Conservation (phyloP, 2,797 vertebrate genomes). For the Coregonus suidteri region DNA sequence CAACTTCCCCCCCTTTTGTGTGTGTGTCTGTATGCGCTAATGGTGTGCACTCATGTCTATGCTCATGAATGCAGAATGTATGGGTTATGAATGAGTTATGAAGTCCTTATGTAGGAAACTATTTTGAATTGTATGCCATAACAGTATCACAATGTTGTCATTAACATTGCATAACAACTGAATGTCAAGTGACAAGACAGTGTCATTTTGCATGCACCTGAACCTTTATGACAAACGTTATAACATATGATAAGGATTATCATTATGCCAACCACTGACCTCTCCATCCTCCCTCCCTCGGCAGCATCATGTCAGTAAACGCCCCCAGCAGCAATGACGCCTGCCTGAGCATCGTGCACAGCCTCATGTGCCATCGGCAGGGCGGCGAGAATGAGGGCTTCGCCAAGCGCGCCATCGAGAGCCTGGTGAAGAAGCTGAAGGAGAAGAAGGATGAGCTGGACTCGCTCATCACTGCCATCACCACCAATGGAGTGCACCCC, state of each 20-base stretch:
- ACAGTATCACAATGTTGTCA: neutral
- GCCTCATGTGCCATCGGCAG: conserved; percentile 86
- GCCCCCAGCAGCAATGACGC: conserved; percentile 80
- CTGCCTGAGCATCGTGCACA: conserved; percentile 85
- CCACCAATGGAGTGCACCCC: conserved; percentile 83
- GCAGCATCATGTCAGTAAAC: conserved; percentile 76
- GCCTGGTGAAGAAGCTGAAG: conserved; percentile 85
- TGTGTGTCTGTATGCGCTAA: too few relatives aligned
- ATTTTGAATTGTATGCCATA: neutral
- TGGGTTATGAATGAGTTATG: neutral
- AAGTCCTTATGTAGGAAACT: neutral
- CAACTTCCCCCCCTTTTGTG: neutral
- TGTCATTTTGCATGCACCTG: neutral
- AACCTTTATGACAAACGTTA: neutral
- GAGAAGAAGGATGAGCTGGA: conserved; percentile 86
- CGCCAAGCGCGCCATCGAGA: conserved; percentile 85
- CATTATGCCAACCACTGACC: neutral
- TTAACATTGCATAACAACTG: neutral
- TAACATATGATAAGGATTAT: neutral
- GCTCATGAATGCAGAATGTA: neutral
- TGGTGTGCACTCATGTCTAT: neutral
- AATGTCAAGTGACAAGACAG: neutral
- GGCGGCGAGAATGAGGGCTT: conserved; percentile 84
- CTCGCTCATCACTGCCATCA: conserved; percentile 83
- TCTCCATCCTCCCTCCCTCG: neutral